Evolutionary conservation across 2,113 vertebrate genomes (phyloP).

Genomic region (Hypanus sabinus): DNA sequence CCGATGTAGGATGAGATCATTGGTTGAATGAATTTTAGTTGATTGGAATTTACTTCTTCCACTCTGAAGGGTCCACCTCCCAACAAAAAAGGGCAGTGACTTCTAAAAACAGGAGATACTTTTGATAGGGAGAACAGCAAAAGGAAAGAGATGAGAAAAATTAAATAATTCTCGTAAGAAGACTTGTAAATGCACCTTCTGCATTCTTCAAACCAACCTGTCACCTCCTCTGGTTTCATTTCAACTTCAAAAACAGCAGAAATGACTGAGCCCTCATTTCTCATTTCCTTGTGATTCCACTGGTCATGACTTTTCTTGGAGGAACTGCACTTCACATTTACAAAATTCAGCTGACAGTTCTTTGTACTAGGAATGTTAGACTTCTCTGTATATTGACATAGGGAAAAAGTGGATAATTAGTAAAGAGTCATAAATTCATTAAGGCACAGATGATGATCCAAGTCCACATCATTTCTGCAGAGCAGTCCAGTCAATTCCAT

Average conservation of each 20-base stretch:
- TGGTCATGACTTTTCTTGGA: constrained; percentile 63
- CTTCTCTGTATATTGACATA: constrained; percentile 72
- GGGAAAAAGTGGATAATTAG: constrained; percentile 58
- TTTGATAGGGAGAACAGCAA: constrained; percentile 51
- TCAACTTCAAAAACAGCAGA: constrained; percentile 89
- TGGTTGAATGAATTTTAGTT: not conserved
- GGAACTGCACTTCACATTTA: constrained; percentile 81
- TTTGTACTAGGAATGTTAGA: constrained; percentile 63
- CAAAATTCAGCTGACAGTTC: constrained; percentile 78
- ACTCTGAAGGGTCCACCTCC: not conserved
- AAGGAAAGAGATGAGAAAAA: constrained; percentile 46
- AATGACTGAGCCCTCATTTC: constrained; percentile 73
- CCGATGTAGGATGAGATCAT: not conserved
- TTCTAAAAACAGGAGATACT: constrained; percentile 94
- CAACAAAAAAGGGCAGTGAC: not conserved
- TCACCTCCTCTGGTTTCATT: constrained; percentile 88
- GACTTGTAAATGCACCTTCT: constrained; percentile 44
- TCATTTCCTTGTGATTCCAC: constrained; percentile 62
- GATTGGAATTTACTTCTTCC: not conserved
- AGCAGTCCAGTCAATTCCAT: no score
- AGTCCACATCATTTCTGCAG: no score
- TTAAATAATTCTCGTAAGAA: constrained; percentile 47
- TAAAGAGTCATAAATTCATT: not conserved
- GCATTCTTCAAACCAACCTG: constrained; percentile 86
- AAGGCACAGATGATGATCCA: no score